A percentile compares a stretch with the other conserved stretches of the same genome.
Evolutionary conservation across 2,113 vertebrate genomes (phyloP).

Genomic region (Catharus fuscescens): DNA sequence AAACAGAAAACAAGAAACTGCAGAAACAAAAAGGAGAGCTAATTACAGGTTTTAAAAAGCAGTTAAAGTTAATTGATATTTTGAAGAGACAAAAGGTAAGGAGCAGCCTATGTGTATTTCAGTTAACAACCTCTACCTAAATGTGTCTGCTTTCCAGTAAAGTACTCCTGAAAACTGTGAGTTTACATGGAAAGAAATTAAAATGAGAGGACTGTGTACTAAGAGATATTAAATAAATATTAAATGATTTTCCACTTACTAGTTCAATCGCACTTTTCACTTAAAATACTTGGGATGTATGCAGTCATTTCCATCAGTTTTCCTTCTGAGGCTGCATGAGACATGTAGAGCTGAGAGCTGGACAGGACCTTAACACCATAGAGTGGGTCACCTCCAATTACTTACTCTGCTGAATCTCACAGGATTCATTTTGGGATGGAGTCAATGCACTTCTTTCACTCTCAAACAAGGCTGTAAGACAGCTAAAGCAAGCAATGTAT

Average conservation of each 20-base stretch:
- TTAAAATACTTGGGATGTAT: not conserved
- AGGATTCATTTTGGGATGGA: not conserved
- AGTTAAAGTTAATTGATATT: constrained; percentile 92
- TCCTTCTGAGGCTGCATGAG: not conserved
- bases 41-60: constrained; percentile 91
- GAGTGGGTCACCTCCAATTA: not conserved
- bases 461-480: not conserved
- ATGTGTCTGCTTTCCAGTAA: not conserved
- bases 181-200: not conserved
- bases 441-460: not conserved
- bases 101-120: not conserved
- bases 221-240: not conserved
- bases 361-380: not conserved
- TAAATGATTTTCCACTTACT: not conserved
- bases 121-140: not conserved
- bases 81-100: constrained; percentile 94
- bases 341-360: not conserved
- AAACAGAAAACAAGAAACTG: constrained; percentile 89
- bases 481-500: not conserved
- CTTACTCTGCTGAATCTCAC: not conserved
- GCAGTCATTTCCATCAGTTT: not conserved
- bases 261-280: not conserved
- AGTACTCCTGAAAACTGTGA: not conserved
- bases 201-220: not conserved
- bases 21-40: constrained; percentile 94